Conservation (phyloP, 1,140 invertebrate species). For the Tetraneura akinire region DNA sequence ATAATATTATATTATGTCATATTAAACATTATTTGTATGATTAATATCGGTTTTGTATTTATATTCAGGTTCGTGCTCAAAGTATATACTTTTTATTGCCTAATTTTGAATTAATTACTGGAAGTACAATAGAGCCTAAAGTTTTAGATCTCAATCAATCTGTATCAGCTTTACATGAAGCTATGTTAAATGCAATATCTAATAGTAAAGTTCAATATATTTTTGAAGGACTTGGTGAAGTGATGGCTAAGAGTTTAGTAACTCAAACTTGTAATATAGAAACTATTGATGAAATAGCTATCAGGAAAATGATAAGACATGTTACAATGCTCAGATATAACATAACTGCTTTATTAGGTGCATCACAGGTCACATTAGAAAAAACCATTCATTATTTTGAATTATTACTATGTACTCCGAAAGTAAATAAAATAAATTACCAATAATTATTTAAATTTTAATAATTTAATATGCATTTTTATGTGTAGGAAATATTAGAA, state of each 20-base stretch:
- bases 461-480: too few species aligned
- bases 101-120: conserved; percentile 57
- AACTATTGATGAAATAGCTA: conserved; percentile 74
- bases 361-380: conserved; percentile 81
- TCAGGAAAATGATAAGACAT: conserved; percentile 82
- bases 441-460: not conserved
- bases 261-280: conserved; percentile 78
- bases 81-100: conserved; percentile 53
- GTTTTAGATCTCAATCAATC: conserved; percentile 81
- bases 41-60: not conserved
- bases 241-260: conserved; percentile 83
- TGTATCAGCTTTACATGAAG: conserved; percentile 76
- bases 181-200: conserved; percentile 72
- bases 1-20: too few species aligned
- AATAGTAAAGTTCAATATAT: conserved; percentile 71
- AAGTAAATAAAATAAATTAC: conserved; percentile 63
- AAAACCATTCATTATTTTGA: conserved; percentile 88
- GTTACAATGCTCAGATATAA: conserved; percentile 85
- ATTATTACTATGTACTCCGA: conserved; percentile 79
- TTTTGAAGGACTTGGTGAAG: conserved; percentile 88
- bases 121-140: conserved; percentile 77
- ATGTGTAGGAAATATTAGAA: conserved; percentile 78
- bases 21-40: too few species aligned
- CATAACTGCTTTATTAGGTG: conserved; percentile 80
- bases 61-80: conserved; percentile 49